Evolutionary conservation across 2,797 vertebrate genomes (phyloP).

Genomic region (Pogonophryne albipinna): DNA sequence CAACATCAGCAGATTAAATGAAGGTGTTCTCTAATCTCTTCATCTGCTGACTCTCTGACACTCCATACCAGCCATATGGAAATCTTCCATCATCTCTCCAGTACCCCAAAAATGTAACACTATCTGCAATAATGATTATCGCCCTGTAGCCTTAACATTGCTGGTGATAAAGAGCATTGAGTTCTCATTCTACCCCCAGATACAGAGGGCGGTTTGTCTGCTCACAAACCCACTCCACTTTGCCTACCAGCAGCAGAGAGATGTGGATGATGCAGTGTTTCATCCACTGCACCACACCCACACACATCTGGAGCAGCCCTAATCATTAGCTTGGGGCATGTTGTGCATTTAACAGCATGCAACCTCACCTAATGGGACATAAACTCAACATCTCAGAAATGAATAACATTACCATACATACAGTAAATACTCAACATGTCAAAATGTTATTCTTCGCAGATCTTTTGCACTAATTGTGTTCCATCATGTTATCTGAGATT

Average conservation of each 20-base stretch:
- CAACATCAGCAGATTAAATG: too few species aligned
- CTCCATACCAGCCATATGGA: too few species aligned
- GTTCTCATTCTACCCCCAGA: neutral
- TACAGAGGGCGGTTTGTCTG: neutral
- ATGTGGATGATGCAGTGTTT: neutral
- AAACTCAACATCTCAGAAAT: neutral
- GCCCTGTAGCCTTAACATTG: neutral
- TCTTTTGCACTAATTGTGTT: constrained; percentile 27
- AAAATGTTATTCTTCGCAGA: constrained; percentile 38
- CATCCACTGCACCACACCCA: neutral
- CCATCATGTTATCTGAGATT: neutral
- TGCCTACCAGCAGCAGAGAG: neutral
- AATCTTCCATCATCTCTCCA: neutral
- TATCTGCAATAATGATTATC: neutral
- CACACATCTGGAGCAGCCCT: neutral
- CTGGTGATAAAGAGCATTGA: neutral
- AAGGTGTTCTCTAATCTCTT: neutral
- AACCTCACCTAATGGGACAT: neutral
- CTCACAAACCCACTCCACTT: neutral
- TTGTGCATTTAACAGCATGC: neutral
- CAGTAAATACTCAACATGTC: constrained; percentile 3
- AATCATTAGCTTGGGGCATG: neutral
- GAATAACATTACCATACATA: neutral
- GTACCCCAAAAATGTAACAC: neutral
- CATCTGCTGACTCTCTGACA: neutral